A percentile compares a stretch with the other conserved stretches of the same genome.
phyloP scores from a whole-genome alignment of 2,797 vertebrate species.

The Molothrus aeneus region DNA sequence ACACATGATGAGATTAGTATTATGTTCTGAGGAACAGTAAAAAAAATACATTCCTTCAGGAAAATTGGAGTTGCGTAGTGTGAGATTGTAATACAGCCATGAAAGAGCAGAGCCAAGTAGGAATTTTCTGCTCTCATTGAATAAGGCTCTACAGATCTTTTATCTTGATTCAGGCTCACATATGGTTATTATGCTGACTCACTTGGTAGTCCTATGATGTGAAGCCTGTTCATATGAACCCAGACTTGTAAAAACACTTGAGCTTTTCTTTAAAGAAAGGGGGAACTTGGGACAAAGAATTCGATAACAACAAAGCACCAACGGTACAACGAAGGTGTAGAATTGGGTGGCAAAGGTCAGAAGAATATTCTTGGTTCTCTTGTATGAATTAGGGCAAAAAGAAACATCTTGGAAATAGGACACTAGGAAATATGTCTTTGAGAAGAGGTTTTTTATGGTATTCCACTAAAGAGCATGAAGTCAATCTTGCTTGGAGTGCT shows the following conservation, averaged over 20 bases:
- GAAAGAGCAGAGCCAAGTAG: conserved; percentile 35
- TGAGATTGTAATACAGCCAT: neutral
- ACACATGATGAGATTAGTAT: neutral
- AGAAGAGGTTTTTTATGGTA: neutral
- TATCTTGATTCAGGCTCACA: neutral
- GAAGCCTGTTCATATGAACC: neutral
- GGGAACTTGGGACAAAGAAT: neutral
- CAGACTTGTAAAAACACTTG: neutral
- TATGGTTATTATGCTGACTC: conserved; percentile 15
- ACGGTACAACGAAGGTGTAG: neutral
- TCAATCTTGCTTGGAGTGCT: neutral
- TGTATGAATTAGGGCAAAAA: neutral
- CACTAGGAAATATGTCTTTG: neutral
- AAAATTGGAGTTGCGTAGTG: neutral
- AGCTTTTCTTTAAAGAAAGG: neutral
- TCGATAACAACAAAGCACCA: neutral
- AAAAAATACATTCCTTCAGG: neutral
- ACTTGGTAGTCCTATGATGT: neutral
- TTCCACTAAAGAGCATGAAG: neutral
- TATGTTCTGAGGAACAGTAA: neutral
- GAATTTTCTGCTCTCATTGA: conserved; percentile 26
- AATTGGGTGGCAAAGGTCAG: neutral
- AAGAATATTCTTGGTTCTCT: neutral
- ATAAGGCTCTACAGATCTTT: neutral
- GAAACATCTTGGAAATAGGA: neutral